phyloP scores from a whole-genome alignment of 2,113 vertebrate species.

The Atrichornis clamosus region DNA sequence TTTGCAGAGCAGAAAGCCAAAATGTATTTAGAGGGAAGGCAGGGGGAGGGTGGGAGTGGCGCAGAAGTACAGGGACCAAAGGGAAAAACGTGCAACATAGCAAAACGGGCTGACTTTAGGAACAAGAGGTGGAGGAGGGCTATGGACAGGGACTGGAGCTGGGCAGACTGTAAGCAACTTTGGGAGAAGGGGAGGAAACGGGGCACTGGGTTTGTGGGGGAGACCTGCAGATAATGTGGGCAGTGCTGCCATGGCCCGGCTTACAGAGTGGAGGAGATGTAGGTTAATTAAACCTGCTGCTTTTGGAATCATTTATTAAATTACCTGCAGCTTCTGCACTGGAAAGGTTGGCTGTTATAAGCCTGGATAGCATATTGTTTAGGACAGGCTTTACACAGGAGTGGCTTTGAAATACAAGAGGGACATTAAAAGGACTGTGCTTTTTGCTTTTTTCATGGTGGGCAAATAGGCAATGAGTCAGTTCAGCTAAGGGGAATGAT shows the following conservation, averaged over 20 bases:
- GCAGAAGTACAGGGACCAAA: background rate
- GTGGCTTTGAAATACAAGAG: background rate
- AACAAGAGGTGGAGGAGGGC: background rate
- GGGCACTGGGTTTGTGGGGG: background rate
- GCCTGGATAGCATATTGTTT: background rate
- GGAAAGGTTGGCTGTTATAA: background rate
- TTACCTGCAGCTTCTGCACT: conserved; percentile 6
- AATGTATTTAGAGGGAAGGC: background rate
- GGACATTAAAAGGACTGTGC: background rate
- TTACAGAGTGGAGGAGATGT: background rate
- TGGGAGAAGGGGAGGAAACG: background rate
- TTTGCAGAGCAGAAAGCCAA: background rate
- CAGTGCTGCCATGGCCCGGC: background rate
- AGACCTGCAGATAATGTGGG: background rate
- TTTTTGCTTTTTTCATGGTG: background rate
- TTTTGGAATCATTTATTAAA: conserved; percentile 25
- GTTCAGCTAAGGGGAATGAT: conserved; percentile 38
- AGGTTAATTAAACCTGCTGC: conserved; percentile 37
- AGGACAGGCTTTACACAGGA: background rate
- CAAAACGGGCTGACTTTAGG: background rate
- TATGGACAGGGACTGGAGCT: background rate
- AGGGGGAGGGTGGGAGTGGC: background rate
- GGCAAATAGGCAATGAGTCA: conserved; percentile 54
- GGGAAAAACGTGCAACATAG: rapidly evolving
- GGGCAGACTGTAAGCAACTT: background rate